Percentiles rank a stretch among this genome's conserved stretches.
Evolutionary conservation across 1,140 invertebrate species (phyloP).

Genomic region (Acromyrmex heyeri): DNA sequence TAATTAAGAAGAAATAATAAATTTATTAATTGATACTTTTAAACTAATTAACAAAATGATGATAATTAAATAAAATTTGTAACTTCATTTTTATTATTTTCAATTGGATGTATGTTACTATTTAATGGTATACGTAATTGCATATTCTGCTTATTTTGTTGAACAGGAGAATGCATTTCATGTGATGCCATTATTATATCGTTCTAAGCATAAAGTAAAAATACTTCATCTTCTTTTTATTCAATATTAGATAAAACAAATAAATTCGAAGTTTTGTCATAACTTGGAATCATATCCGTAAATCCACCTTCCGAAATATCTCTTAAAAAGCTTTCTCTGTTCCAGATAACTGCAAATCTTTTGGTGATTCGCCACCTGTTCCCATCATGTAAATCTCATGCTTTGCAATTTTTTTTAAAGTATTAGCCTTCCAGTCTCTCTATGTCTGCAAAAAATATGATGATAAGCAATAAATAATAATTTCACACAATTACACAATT

Average conservation of each 20-base stretch:
- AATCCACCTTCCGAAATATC: constrained; percentile 3
- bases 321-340: neutral
- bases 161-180: neutral
- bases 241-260: neutral
- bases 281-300: neutral
- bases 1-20: too few relatives aligned
- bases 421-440: constrained; percentile 2
- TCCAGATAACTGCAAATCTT: neutral
- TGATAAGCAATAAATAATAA: too few relatives aligned
- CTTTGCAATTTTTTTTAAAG: neutral
- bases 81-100: too few relatives aligned
- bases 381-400: neutral
- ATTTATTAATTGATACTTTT: too few relatives aligned
- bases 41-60: too few relatives aligned
- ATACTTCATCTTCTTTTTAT: neutral
- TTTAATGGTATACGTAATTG: too few relatives aligned
- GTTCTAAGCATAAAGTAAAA: neutral
- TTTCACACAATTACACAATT: too few relatives aligned
- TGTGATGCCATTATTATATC: neutral
- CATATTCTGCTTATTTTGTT: neutral
- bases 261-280: constrained; percentile 12
- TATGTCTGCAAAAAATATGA: neutral
- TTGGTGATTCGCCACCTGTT: constrained; percentile 6
- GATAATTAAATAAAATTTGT: too few relatives aligned
- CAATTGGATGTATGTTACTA: neutral